Conservation (phyloP, 2,888 invertebrate species). For the Orthonevra nobilis region DNA sequence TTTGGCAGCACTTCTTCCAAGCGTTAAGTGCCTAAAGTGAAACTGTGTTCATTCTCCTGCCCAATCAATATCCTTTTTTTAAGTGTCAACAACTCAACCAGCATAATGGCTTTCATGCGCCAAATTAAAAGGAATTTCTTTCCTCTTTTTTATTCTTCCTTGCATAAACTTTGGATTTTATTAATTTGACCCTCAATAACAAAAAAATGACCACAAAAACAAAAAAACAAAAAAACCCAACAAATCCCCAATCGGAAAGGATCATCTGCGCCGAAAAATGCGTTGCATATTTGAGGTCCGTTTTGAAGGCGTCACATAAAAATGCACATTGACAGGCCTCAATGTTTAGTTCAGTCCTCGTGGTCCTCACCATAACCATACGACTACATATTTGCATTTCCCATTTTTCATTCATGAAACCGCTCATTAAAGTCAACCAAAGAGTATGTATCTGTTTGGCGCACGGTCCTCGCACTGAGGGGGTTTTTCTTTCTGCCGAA, state of each 20-base stretch:
- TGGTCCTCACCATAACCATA: neutral
- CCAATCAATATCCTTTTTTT: too few relatives aligned
- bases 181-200: conserved; percentile 59
- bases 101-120: conserved; percentile 38
- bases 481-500: neutral
- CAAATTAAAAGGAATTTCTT: conserved; percentile 22
- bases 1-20: neutral
- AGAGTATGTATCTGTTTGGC: conserved; percentile 25
- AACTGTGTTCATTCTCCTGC: neutral
- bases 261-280: conserved; percentile 13
- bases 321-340: conserved; percentile 28
- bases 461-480: neutral
- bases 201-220: neutral
- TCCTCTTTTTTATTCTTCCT: neutral
- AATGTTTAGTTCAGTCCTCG: too few relatives aligned
- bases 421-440: conserved; percentile 45
- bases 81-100: conserved; percentile 21
- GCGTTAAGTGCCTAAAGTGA: neutral
- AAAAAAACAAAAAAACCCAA: neutral
- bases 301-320: conserved; percentile 39
- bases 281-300: conserved; percentile 18
- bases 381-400: too few relatives aligned
- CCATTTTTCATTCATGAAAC: conserved; percentile 54
- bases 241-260: neutral
- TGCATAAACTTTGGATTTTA: conserved; percentile 40